A percentile compares a stretch with the other conserved stretches of the same genome.
These are phyloP conservation scores for Cataglyphis hispanica DNA, from an alignment of 1,140 invertebrate species.

Conservation along the genomic window DNA sequence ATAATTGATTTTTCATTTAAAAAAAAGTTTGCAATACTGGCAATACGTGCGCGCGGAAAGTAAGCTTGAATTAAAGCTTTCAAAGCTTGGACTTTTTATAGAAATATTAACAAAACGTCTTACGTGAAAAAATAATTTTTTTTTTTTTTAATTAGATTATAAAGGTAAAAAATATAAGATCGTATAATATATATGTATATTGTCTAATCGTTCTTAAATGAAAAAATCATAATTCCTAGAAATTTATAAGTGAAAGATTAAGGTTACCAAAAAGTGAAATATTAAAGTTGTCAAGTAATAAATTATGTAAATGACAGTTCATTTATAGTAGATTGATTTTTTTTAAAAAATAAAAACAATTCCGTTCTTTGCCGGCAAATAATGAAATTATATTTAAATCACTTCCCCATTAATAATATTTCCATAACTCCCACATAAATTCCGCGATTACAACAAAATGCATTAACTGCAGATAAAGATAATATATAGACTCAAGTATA, in stretches of 20 bases:
- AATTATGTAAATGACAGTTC: background rate
- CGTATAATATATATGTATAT: background rate
- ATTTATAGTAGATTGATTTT: background rate
- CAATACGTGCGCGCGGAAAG: background rate
- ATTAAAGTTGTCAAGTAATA: too few relatives aligned
- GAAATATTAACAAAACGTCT: background rate
- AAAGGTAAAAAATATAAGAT: background rate
- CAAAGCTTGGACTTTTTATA: background rate
- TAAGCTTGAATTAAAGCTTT: background rate
- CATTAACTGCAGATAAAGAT: background rate
- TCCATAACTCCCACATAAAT: too few relatives aligned
- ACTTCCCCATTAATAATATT: background rate
- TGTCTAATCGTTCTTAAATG: too few relatives aligned
- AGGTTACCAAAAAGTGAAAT: background rate
- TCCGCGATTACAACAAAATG: background rate
- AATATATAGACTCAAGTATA: constrained; percentile 4
- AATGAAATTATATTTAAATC: background rate
- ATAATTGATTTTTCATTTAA: background rate
- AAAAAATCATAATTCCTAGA: background rate
- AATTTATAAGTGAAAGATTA: background rate
- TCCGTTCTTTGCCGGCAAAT: too few relatives aligned
- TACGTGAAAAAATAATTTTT: background rate
- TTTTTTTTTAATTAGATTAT: background rate
- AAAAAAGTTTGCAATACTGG: background rate
- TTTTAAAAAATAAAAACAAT: background rate